Conservation (phyloP, 2,797 vertebrate genomes). For the Melanotaenia pygmaea region DNA sequence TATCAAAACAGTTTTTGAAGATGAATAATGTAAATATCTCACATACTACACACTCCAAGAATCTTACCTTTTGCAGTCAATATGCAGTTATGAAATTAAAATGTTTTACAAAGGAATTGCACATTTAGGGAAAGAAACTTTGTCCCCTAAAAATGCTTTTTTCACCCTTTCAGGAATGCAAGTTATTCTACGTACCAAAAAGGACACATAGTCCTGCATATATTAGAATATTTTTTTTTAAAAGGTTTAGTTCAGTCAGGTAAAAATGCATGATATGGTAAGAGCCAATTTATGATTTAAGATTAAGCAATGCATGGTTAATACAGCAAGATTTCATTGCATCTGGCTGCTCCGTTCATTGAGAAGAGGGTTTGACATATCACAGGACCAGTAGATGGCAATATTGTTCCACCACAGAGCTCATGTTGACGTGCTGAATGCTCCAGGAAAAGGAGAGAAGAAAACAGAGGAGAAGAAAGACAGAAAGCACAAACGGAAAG, state of each 20-base stretch:
- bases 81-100: neutral
- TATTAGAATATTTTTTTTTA: slow-evolving; percentile 21
- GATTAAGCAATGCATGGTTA: slow-evolving; percentile 76
- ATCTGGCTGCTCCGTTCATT: slow-evolving; percentile 9
- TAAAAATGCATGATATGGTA: slow-evolving; percentile 59
- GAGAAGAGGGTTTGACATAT: slow-evolving; percentile 13
- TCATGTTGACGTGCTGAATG: slow-evolving; percentile 32
- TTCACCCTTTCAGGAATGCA: slow-evolving; percentile 14
- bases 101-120: slow-evolving; percentile 23
- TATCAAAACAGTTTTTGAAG: slow-evolving; percentile 13
- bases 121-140: slow-evolving; percentile 8
- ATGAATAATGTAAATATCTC: neutral
- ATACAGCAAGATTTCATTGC: slow-evolving; percentile 55
- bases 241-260: slow-evolving; percentile 59
- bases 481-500: slow-evolving; percentile 64
- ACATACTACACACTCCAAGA: slow-evolving; percentile 19
- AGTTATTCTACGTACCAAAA: slow-evolving; percentile 17
- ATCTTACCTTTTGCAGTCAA: slow-evolving; percentile 3
- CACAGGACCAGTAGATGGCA: slow-evolving; percentile 75
- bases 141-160: neutral
- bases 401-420: slow-evolving; percentile 71
- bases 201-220: slow-evolving; percentile 22
- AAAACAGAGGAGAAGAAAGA: slow-evolving; percentile 53
- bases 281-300: slow-evolving; percentile 73
- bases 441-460: slow-evolving; percentile 52